Evolutionary conservation across 2,113 vertebrate species (phyloP).

Genomic region (Ammodytes dubius): DNA sequence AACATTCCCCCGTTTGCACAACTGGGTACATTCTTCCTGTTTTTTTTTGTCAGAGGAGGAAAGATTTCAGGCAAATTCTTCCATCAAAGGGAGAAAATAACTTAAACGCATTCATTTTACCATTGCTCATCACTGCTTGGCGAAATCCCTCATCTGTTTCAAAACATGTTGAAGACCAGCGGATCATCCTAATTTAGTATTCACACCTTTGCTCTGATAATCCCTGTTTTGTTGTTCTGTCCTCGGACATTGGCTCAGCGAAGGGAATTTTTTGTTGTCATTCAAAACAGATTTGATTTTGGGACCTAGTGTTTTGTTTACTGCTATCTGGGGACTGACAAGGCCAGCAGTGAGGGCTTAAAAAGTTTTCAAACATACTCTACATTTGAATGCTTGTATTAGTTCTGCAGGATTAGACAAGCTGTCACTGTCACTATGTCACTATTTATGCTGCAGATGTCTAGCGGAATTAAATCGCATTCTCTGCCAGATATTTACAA

Average conservation of each 20-base stretch:
- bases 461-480: background rate
- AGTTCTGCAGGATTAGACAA: background rate
- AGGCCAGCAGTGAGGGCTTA: background rate
- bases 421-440: background rate
- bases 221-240: constrained; percentile 16
- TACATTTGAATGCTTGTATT: background rate
- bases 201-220: constrained; percentile 5
- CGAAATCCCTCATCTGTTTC: constrained; percentile 40
- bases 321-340: constrained; percentile 3
- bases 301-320: constrained; percentile 15
- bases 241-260: background rate
- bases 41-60: background rate
- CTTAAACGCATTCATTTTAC: constrained; percentile 19
- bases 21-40: constrained; percentile 34
- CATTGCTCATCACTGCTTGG: background rate
- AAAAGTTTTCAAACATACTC: background rate
- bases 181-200: background rate
- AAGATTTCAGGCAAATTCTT: constrained; percentile 23
- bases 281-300: constrained; percentile 19
- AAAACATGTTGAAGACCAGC: background rate
- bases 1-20: constrained; percentile 38
- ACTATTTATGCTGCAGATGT: background rate
- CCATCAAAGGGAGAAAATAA: constrained; percentile 52
- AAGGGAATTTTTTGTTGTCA: constrained; percentile 6
- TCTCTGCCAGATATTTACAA: background rate